Percentiles rank a stretch among this genome's conserved stretches.
Evolutionary conservation across 2,797 vertebrate genomes (phyloP).

Genomic region (Potorous gilbertii): DNA sequence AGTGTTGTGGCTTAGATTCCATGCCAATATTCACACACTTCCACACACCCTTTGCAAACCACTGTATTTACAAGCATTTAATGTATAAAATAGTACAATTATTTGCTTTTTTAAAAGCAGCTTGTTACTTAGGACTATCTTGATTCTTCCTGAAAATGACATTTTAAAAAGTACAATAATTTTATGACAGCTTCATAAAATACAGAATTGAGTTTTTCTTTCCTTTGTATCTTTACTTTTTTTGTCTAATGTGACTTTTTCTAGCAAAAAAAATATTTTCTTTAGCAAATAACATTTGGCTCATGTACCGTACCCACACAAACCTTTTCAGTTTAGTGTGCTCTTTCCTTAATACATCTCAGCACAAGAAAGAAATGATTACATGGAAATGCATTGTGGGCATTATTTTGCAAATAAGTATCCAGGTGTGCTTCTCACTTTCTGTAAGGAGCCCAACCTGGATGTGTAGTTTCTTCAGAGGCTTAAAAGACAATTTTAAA

Average conservation of each 20-base stretch:
- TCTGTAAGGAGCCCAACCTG: constrained; percentile 54
- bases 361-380: constrained; percentile 48
- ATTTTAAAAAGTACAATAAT: constrained; percentile 49
- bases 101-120: constrained; percentile 35
- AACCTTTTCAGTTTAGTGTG: constrained; percentile 29
- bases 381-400: constrained; percentile 16
- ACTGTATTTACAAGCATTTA: constrained; percentile 34
- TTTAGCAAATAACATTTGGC: constrained; percentile 3
- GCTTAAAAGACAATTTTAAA: constrained; percentile 43
- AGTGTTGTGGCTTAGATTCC: neutral
- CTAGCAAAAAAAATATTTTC: constrained; percentile 15
- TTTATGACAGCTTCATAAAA: constrained; percentile 46
- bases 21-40: neutral
- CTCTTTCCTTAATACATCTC: constrained; percentile 57
- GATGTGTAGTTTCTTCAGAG: constrained; percentile 42
- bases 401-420: constrained; percentile 66
- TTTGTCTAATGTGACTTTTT: constrained; percentile 20
- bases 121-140: constrained; percentile 31
- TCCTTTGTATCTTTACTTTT: neutral
- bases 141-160: constrained; percentile 3
- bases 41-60: neutral
- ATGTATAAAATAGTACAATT: neutral
- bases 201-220: neutral
- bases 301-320: neutral
- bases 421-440: constrained; percentile 33